Conservation (phyloP, 2,113 vertebrate species). For the Erythrocercus mccallii region DNA sequence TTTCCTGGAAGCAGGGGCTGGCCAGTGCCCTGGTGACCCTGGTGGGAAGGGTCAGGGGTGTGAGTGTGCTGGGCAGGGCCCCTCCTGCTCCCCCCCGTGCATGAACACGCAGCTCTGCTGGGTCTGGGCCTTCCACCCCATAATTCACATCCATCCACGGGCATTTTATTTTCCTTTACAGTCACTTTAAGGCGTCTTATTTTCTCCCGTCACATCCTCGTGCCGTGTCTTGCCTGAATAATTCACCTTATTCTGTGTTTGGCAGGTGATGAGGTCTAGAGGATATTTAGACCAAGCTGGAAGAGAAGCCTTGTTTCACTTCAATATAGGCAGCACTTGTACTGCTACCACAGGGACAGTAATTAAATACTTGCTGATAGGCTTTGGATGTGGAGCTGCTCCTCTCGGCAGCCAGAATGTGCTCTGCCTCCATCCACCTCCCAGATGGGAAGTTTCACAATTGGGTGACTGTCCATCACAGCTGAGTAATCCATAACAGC, state of each 20-base stretch:
- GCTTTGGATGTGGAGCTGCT: neutral
- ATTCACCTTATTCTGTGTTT: neutral
- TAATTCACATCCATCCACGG: neutral
- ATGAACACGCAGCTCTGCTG: rapidly evolving
- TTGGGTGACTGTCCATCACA: neutral
- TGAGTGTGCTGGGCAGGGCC: neutral
- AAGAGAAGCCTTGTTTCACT: neutral
- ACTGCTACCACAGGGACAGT: neutral
- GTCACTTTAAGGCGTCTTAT: neutral
- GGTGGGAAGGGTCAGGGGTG: neutral
- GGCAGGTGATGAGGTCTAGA: neutral
- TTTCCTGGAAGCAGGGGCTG: slow-evolving; percentile 59
- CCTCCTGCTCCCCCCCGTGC: neutral
- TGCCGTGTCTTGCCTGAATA: neutral
- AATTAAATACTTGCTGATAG: neutral
- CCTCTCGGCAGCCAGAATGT: neutral
- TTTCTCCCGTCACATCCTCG: rapidly evolving
- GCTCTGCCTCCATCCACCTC: neutral
- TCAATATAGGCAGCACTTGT: neutral
- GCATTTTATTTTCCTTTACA: neutral
- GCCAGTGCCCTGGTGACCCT: too few relatives aligned
- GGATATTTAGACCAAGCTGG: neutral
- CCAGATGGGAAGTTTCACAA: neutral
- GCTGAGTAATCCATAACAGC: neutral
- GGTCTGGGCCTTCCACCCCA: neutral